Evolutionary conservation across 2,797 vertebrate genomes (phyloP).

Genomic region (Ctenopoma kingsleyae): DNA sequence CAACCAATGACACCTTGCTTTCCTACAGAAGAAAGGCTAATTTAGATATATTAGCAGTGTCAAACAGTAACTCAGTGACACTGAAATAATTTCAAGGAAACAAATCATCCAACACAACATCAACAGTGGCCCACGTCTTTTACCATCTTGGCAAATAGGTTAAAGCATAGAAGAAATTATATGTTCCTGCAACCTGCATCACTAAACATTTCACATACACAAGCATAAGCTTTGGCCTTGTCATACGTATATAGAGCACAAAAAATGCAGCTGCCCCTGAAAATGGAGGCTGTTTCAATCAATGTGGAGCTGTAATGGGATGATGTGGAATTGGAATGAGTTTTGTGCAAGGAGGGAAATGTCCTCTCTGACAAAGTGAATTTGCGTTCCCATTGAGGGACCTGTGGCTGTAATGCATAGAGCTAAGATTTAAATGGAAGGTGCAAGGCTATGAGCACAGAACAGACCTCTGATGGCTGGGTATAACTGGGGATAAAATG

Average conservation of each 20-base stretch:
- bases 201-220: slow-evolving; percentile 38
- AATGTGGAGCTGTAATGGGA: slow-evolving; percentile 73
- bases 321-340: slow-evolving; percentile 79
- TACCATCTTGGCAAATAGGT: slow-evolving; percentile 14
- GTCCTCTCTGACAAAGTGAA: slow-evolving; percentile 75
- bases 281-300: slow-evolving; percentile 78
- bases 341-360: slow-evolving; percentile 68
- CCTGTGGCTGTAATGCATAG: slow-evolving; percentile 52
- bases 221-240: slow-evolving; percentile 33
- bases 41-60: not conserved
- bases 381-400: slow-evolving; percentile 72
- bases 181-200: slow-evolving; percentile 24
- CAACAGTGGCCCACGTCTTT: slow-evolving; percentile 4
- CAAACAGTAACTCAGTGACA: slow-evolving; percentile 1
- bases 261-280: slow-evolving; percentile 46
- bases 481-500: slow-evolving; percentile 31
- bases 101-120: slow-evolving; percentile 13
- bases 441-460: slow-evolving; percentile 48
- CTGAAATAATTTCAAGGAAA: slow-evolving; percentile 1
- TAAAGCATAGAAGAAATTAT: slow-evolving; percentile 15
- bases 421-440: slow-evolving; percentile 61
- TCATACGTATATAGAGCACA: slow-evolving; percentile 46
- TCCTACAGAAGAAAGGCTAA: slow-evolving; percentile 3
- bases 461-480: slow-evolving; percentile 46
- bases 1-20: slow-evolving; percentile 21